Percentiles rank a stretch among this genome's conserved stretches.
These are phyloP conservation scores for Lacerta agilis DNA, from an alignment of 2,797 vertebrate species.

Conservation along the genomic window DNA sequence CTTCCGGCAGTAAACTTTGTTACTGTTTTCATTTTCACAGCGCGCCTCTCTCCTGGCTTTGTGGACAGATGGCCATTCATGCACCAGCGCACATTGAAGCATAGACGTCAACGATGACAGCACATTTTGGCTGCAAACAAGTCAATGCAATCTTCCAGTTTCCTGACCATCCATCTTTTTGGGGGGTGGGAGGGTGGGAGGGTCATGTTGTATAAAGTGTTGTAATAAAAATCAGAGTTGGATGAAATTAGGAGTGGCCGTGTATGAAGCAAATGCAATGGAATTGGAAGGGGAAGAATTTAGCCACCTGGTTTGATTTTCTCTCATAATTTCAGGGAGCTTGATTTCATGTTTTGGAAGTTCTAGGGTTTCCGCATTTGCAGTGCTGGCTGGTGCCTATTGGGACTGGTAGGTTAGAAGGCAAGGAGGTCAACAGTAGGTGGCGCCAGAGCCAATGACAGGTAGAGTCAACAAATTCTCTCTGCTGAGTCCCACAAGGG, in stretches of 20 bases:
- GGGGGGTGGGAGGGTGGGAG: background rate
- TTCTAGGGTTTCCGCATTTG: background rate
- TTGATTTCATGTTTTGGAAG: slow-evolving; percentile 45
- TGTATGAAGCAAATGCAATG: slow-evolving; percentile 32
- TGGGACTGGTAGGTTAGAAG: too few species aligned
- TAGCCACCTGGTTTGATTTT: slow-evolving; percentile 60
- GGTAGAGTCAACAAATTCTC: too few species aligned
- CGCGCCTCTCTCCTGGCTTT: slow-evolving; percentile 60
- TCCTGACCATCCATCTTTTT: slow-evolving; percentile 71
- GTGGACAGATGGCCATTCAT: slow-evolving; percentile 80
- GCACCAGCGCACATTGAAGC: slow-evolving; percentile 70
- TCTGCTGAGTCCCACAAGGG: too few species aligned
- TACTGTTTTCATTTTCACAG: slow-evolving; percentile 66
- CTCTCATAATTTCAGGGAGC: slow-evolving; percentile 10
- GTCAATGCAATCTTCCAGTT: slow-evolving; percentile 72
- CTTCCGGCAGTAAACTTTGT: slow-evolving; percentile 43
- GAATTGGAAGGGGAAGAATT: slow-evolving; percentile 22
- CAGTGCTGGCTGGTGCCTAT: background rate
- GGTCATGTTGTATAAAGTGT: background rate
- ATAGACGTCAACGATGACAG: slow-evolving; percentile 77
- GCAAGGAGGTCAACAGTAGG: background rate
- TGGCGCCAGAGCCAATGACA: background rate
- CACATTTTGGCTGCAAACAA: slow-evolving; percentile 73
- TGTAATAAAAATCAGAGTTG: slow-evolving; percentile 63
- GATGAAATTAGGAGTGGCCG: slow-evolving; percentile 56